phyloP scores from a whole-genome alignment of 2,888 invertebrate species.

The Phymatocera aterrima region DNA sequence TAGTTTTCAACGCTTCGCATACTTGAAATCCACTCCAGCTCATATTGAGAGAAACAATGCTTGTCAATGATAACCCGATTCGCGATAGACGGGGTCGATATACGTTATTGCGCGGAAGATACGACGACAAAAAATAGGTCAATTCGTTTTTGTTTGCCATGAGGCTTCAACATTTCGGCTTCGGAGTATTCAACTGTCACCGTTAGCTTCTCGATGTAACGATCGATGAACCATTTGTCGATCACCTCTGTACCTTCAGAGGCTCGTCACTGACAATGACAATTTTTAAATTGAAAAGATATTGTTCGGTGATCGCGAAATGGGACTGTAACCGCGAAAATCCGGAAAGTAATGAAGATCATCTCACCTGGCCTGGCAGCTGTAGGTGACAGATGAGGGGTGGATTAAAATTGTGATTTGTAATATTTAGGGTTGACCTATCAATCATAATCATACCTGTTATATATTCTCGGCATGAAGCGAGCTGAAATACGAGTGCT shows the following conservation, averaged over 20 bases:
- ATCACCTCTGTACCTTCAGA: not conserved
- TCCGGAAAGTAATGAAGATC: slow-evolving; percentile 13
- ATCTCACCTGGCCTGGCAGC: not conserved
- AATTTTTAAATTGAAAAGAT: not conserved
- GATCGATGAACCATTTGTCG: not conserved
- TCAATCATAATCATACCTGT: not conserved
- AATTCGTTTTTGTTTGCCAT: not conserved
- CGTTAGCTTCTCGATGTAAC: not conserved
- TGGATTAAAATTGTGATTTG: slow-evolving; percentile 22
- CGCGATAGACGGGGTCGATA: not conserved
- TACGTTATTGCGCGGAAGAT: not conserved
- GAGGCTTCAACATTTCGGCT: not conserved
- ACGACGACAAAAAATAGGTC: not conserved
- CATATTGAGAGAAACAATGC: not conserved
- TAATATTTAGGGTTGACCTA: slow-evolving; percentile 38
- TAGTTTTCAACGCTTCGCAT: slow-evolving; percentile 6
- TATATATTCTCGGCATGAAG: not conserved
- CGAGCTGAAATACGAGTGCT: not conserved
- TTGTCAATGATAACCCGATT: not conserved
- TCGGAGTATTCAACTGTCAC: not conserved
- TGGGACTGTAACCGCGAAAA: not conserved
- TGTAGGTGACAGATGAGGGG: slow-evolving; percentile 22
- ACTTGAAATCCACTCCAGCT: slow-evolving; percentile 4
- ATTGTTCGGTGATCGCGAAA: not conserved
- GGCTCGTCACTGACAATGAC: not conserved